These are phyloP conservation scores for Rhineura floridana DNA, from an alignment of 2,113 vertebrate species.

Conservation along the genomic window DNA sequence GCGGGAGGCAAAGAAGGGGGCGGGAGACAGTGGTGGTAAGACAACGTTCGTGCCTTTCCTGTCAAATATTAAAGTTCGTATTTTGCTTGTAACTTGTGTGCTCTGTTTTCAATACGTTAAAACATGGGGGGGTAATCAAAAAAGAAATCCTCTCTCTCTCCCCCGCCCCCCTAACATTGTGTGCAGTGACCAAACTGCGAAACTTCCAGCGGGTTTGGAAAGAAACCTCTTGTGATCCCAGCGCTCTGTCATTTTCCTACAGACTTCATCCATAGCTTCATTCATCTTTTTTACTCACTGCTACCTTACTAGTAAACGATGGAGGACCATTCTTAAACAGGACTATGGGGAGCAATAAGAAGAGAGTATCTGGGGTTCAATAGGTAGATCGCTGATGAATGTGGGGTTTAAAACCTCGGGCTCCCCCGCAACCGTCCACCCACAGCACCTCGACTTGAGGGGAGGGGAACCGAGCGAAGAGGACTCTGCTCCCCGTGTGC, in stretches of 20 bases:
- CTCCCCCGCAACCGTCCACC: fast-evolving
- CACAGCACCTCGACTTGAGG: too few species aligned
- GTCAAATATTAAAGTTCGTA: neutral
- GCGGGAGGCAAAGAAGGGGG: neutral
- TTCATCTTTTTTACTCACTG: neutral
- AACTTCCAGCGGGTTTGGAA: neutral
- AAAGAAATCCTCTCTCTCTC: neutral
- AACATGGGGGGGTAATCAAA: too few species aligned
- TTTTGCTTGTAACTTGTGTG: neutral
- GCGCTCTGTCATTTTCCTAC: neutral
- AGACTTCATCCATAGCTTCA: neutral
- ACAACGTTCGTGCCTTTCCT: neutral
- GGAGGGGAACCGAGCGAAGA: neutral
- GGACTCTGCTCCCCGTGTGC: neutral
- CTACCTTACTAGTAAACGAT: neutral
- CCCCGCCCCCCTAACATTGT: neutral
- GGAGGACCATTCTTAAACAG: neutral
- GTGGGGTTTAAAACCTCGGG: fast-evolving
- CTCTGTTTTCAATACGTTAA: neutral
- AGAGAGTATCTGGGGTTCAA: neutral
- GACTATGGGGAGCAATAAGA: neutral
- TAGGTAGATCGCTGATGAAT: neutral
- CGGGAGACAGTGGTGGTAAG: neutral
- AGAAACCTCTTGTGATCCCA: neutral
- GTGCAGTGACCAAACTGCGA: neutral